These are phyloP conservation scores for Hypotaenidia okinawae DNA, from an alignment of 2,797 vertebrate genomes.

Conservation along the genomic window DNA sequence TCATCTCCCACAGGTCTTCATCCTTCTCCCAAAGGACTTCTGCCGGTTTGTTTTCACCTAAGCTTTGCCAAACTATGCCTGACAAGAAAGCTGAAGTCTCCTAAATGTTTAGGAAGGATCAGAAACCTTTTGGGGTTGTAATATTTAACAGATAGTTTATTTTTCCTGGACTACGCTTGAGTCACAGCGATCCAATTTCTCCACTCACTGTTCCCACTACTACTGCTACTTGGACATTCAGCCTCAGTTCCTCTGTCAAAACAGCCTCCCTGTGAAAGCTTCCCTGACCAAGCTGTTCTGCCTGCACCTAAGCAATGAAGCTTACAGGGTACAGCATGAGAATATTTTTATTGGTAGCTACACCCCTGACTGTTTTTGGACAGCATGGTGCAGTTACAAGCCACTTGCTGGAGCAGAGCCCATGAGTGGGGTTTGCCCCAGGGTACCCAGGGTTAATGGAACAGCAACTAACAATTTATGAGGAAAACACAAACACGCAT, in stretches of 20 bases:
- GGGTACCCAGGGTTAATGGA: background rate
- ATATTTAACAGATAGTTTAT: background rate
- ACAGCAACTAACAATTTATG: background rate
- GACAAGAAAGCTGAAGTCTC: background rate
- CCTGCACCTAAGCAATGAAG: background rate
- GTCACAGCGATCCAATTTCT: background rate
- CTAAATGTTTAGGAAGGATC: background rate
- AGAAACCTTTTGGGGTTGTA: background rate
- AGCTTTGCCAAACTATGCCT: background rate
- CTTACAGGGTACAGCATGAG: background rate
- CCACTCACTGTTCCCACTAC: background rate
- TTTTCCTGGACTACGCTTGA: background rate
- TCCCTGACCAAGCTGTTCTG: background rate
- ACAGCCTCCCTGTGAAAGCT: background rate
- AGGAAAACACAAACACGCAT: background rate
- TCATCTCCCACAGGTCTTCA: background rate
- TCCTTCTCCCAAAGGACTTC: background rate
- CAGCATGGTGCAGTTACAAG: background rate
- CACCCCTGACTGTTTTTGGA: background rate
- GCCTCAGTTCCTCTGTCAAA: background rate
- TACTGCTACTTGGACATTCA: background rate
- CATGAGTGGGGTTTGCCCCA: background rate
- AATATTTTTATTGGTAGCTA: background rate
- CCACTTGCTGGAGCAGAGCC: background rate
- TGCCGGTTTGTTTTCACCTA: background rate